Percentiles rank a stretch among this genome's conserved stretches.
Evolutionary conservation across 2,797 vertebrate genomes (phyloP).

Genomic region (Pipistrellus nathusii): DNA sequence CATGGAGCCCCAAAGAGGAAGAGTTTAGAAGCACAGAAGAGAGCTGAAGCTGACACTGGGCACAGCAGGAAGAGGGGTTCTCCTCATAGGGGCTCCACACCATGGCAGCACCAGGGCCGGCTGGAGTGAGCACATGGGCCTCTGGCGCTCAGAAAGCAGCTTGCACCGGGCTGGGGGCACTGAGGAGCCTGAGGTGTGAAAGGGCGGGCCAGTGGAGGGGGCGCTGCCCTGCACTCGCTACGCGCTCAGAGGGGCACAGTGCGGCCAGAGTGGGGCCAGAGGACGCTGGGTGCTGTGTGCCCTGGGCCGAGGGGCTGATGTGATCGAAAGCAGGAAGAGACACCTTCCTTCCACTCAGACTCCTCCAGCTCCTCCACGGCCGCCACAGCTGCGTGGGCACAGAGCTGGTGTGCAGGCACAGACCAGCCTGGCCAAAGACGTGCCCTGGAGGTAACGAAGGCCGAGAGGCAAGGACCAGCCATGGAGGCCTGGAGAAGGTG

Average conservation of each 20-base stretch:
- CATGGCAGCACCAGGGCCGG: background rate
- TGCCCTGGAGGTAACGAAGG: background rate
- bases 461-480: background rate
- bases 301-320: background rate
- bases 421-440: background rate
- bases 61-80: background rate
- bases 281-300: background rate
- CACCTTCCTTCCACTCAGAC: background rate
- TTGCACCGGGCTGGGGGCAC: background rate
- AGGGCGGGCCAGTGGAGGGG: background rate
- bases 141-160: background rate
- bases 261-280: background rate
- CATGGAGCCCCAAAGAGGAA: background rate
- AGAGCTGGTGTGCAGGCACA: background rate
- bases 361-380: too few relatives aligned
- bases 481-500: background rate
- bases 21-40: background rate
- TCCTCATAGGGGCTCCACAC: background rate
- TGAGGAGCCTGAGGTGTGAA: background rate
- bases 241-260: background rate
- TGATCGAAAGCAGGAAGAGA: background rate
- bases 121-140: background rate
- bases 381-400: background rate
- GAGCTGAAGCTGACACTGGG: background rate
- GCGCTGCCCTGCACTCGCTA: background rate